Base-by-base conservation (phyloP, 2,113 vertebrate species). In the Hippocampus abdominalis region DNA sequence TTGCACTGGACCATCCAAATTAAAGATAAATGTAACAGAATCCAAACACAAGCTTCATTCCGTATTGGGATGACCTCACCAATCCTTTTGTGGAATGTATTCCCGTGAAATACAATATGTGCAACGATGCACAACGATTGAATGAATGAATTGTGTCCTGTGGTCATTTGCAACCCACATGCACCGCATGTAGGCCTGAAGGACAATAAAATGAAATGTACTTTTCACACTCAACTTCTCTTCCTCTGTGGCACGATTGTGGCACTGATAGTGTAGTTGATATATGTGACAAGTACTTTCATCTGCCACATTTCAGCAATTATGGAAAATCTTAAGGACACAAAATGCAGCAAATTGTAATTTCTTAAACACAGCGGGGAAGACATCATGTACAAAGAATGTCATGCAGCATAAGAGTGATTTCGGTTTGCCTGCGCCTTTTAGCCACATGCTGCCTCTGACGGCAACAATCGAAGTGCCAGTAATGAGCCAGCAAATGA, bases 381-480 rank as follows among this genome's bases (percentile, higher is more conserved):
- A 42, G 48, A 27, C 60, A 61, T 56, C 4, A 53, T 68, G 64
- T 54, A 16, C 59, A 46, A 29, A 32, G 49, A 64, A 23, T 21
- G 46, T 76, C 70, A 75, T 70, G 67, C 36, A 46, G 59, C 66
- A 51, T 39, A 60, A 79, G 57, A 23, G 29, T 27, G 60, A 51
- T 25, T 77, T 63, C 70, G 61, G 59, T 56, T 51, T 74, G 64
- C 71, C 73, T 77, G 54, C 61, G 51, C 70, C 74, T 48, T 73
- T 46, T 79, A 73, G 67, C 42, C 62, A 29, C 88, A 80, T 61
- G 73, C 80, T 80, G 83, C 27, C 56, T 29, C 49, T 64, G 81
- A 48, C 80, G 79, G 81, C 80, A 78, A 84, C 75, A 85, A 23
- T 61, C 66, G 70, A 60, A 23, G 49, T 54, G 76, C 65, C 75